phyloP scores from a whole-genome alignment of 2,888 invertebrate genomes.

The Nemoura dubitans region DNA sequence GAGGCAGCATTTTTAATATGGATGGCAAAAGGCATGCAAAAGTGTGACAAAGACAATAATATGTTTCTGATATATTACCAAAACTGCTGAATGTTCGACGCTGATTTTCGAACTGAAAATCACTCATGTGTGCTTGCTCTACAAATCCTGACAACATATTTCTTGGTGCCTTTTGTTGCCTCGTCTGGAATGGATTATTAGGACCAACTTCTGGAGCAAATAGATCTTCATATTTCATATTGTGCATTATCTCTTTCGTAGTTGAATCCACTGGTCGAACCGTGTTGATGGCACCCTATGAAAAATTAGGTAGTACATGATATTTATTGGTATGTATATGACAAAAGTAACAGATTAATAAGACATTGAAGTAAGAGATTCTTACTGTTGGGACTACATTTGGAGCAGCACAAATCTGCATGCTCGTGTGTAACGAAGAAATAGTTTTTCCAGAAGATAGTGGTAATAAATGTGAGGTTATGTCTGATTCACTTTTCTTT shows the following conservation, averaged over 20 bases:
- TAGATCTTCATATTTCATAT: conserved; percentile 94
- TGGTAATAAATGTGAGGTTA: conserved; percentile 66
- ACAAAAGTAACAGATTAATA: background rate
- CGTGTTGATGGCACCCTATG: conserved; percentile 76
- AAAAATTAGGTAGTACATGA: conserved; percentile 43
- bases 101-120: conserved; percentile 98
- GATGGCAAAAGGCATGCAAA: no score
- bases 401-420: conserved; percentile 84
- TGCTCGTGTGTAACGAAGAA: conserved; percentile 68
- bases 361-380: no score
- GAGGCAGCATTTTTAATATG: no score
- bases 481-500: conserved; percentile 56
- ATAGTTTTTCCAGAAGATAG: conserved; percentile 63
- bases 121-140: conserved; percentile 93
- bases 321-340: no score
- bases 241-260: conserved; percentile 84
- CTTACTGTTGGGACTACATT: conserved; percentile 81
- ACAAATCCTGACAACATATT: conserved; percentile 95
- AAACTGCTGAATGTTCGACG: conserved; percentile 93
- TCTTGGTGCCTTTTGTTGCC: conserved; percentile 85
- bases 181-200: conserved; percentile 90
- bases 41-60: no score
- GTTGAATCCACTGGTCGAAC: conserved; percentile 79
- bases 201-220: conserved; percentile 94
- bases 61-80: no score